Evolutionary conservation across 2,113 vertebrate genomes (phyloP).

Genomic region (Oplegnathus fasciatus): DNA sequence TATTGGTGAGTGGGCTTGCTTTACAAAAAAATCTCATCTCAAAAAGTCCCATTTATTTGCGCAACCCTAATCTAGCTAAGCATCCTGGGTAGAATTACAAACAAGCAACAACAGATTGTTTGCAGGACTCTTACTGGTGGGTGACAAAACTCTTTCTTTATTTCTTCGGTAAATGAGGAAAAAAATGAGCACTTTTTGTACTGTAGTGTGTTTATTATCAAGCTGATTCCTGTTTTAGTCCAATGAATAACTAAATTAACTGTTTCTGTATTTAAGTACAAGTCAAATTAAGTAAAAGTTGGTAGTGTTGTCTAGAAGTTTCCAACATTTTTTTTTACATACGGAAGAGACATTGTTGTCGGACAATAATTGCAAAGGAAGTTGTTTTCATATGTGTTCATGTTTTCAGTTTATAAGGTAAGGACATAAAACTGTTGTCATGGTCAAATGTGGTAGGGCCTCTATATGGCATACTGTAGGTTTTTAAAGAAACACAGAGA

Average conservation of each 20-base stretch:
- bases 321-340: background rate
- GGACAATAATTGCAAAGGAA: background rate
- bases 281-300: background rate
- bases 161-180: background rate
- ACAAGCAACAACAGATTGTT: background rate
- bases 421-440: background rate
- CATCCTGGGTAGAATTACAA: constrained; percentile 8
- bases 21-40: background rate
- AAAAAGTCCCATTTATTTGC: background rate
- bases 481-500: background rate
- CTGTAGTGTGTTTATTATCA: background rate
- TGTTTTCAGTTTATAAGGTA: background rate
- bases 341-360: background rate
- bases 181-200: background rate
- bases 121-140: background rate
- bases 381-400: background rate
- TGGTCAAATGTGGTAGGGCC: background rate
- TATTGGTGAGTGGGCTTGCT: background rate
- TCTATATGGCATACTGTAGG: too few species aligned
- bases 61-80: background rate
- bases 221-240: background rate
- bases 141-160: background rate
- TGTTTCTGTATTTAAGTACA: background rate
- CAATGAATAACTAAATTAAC: background rate
- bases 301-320: background rate